Evolutionary conservation across 2,113 vertebrate species (phyloP).

Genomic region (Antigone vipio): DNA sequence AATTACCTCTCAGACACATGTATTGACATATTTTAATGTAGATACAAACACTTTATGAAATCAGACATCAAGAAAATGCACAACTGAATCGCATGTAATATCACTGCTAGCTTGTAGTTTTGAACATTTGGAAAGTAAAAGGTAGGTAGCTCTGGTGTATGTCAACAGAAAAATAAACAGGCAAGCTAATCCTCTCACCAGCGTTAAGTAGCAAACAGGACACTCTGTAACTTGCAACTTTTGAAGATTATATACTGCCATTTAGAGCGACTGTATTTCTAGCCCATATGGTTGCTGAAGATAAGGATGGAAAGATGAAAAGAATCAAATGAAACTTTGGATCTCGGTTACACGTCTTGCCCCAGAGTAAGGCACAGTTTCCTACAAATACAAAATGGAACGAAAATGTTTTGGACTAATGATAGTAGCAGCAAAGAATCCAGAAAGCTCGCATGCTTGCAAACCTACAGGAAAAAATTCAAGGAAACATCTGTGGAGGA

Average conservation of each 20-base stretch:
- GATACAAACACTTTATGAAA: background rate
- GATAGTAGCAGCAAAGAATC: background rate
- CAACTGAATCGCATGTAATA: background rate
- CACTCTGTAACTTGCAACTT: background rate
- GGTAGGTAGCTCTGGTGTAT: background rate
- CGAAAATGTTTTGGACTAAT: background rate
- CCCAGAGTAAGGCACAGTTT: background rate
- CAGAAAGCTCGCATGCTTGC: background rate
- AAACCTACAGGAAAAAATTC: background rate
- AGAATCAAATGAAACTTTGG: background rate
- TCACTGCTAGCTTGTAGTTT: background rate
- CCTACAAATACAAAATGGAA: background rate
- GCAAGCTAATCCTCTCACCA: background rate
- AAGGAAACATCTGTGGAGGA: background rate
- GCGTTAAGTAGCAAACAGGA: background rate
- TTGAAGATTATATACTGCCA: background rate
- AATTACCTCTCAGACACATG: background rate
- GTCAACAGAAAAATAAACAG: background rate
- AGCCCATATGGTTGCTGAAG: background rate
- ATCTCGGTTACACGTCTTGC: background rate
- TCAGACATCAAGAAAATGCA: background rate
- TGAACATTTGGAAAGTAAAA: background rate
- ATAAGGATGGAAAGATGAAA: slow-evolving; percentile 1
- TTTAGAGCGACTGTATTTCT: background rate
- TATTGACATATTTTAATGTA: background rate